phyloP scores from a whole-genome alignment of 2,888 invertebrate genomes.

The Cerceris ruficornis region DNA sequence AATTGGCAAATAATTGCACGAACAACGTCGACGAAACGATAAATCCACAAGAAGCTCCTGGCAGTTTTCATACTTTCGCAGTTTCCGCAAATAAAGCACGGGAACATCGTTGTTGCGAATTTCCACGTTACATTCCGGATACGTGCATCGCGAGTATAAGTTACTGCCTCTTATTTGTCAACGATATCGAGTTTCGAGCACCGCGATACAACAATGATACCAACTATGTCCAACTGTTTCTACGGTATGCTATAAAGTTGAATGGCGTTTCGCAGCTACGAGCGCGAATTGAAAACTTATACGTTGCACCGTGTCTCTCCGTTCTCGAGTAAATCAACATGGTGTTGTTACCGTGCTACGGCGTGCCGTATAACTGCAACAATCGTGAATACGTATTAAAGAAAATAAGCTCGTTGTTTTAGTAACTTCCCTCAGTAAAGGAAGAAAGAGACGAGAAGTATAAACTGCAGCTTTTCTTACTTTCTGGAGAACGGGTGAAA shows the following conservation, averaged over 20 bases:
- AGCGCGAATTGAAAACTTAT: conserved; percentile 27
- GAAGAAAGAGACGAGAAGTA: no score
- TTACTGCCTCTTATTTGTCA: conserved; percentile 50
- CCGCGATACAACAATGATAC: conserved; percentile 31
- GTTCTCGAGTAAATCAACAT: not conserved
- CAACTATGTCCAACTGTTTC: conserved; percentile 26
- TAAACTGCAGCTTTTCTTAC: no score
- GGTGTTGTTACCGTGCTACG: conserved; percentile 16
- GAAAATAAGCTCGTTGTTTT: no score
- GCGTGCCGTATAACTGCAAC: not conserved
- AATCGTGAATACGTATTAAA: not conserved
- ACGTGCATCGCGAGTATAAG: conserved; percentile 16
- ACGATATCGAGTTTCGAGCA: conserved; percentile 43
- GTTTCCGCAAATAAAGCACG: no score
- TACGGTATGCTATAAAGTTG: conserved; percentile 20
- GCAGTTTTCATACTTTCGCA: no score
- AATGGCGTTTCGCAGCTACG: conserved; percentile 13
- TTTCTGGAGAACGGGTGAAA: no score
- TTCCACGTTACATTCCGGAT: conserved; percentile 9
- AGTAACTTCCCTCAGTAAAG: no score
- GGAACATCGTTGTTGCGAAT: conserved; percentile 10
- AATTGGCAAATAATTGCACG: no score
- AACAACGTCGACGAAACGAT: no score
- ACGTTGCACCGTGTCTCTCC: not conserved
- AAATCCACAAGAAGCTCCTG: no score